Conservation (phyloP, 1,140 invertebrate species). For the Ruditapes philippinarum region DNA sequence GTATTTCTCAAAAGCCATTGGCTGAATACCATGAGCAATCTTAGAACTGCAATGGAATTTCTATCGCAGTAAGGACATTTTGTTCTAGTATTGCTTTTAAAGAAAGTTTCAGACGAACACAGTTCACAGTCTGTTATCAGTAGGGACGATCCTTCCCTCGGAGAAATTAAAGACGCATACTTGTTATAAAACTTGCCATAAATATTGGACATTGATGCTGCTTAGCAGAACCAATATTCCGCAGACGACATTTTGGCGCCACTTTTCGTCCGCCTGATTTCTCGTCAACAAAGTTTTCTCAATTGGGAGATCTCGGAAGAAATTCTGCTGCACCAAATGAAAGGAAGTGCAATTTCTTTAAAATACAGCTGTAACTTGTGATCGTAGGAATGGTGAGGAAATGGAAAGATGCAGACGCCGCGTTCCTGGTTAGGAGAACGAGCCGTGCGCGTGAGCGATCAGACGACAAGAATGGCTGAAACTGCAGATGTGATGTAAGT, state of each 20-base stretch:
- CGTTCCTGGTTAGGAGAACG: no score
- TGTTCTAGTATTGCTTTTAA: not conserved
- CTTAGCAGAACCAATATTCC: constrained; percentile 31
- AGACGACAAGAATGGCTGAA: no score
- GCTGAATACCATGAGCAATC: no score
- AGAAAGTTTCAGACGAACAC: not conserved
- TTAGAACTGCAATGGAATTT: no score
- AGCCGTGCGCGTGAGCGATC: no score
- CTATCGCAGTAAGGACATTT: no score
- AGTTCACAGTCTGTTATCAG: not conserved
- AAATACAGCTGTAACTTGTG: not conserved
- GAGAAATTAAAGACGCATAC: constrained; percentile 30
- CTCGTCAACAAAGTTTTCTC: constrained; percentile 4
- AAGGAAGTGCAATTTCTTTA: not conserved
- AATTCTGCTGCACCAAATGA: not conserved
- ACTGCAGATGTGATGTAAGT: no score
- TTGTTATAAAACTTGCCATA: constrained; percentile 21
- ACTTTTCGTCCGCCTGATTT: constrained; percentile 41
- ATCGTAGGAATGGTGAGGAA: not conserved
- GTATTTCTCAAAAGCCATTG: no score
- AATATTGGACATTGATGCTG: constrained; percentile 32
- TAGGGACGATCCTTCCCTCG: not conserved
- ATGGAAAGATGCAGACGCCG: no score
- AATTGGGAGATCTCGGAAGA: not conserved
- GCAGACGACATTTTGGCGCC: constrained; percentile 37